Evolutionary conservation across 2,888 invertebrate species (phyloP), one percentile per base, ranked within the genome.

Genomic region (Drosophila meridiana): DNA sequence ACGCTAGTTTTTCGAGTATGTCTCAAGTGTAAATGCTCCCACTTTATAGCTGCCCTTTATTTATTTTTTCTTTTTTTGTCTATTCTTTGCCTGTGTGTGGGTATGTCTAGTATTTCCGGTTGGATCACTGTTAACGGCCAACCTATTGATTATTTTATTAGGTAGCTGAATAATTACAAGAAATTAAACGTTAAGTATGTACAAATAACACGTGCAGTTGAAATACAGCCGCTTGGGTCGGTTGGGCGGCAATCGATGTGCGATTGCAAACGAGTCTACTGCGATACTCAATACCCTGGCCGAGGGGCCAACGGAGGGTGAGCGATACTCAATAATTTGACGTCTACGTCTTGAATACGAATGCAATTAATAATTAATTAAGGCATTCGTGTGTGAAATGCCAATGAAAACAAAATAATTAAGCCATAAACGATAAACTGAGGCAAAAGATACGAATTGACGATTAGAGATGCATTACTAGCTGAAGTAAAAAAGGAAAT

Each of bases 101-200:
- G 34, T 50, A 34, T 72, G 69, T 61, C 70, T 70, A 78, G 74
- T 76, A 89, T 86, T 86, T 86, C 86, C 86, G 86, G 89, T 89
- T 89, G 68, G 57, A 73, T 75, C 68, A 73, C 43, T 66, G 32
- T 52, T 64, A 72, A 53, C 56, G 52, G 45, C 20, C 48, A 84
- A 73, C 66, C 59, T 65, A 73, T 80, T 80, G 80, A 89, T 87
- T 86, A 84, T 82, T 75, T 83, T 70, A 75, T 73, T 79, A 65
- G 81, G 59, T 72, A 89, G 69, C 68, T 79, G 74, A 87, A 89
- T 89, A 85, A 85, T 85, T 85, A 73, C 73, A 85, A 87, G 77
- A 89, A 73, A 87, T 82, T 87, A 87, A 82, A 64, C 76, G 36
- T 9, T 55, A 43, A 55, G 20, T 69, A 36, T 20, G 42, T 34